phyloP scores from a whole-genome alignment of 2,113 vertebrate genomes.

The Misgurnus mizolepis region DNA sequence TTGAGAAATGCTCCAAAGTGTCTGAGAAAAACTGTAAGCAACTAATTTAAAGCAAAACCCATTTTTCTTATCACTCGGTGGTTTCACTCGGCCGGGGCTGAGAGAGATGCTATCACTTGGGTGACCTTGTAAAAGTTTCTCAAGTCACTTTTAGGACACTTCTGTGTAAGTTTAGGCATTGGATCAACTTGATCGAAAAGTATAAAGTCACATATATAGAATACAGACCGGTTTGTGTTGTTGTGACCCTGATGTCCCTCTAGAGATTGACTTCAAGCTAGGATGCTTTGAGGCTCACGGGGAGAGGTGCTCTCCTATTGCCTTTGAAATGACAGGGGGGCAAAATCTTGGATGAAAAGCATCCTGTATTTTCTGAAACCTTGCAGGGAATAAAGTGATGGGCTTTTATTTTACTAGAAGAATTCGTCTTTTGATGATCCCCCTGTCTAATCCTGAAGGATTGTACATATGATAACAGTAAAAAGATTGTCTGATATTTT shows the following conservation, averaged over 20 bases:
- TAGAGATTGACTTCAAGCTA: slow-evolving; percentile 26
- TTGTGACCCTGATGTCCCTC: slow-evolving; percentile 33
- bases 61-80: background rate
- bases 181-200: background rate
- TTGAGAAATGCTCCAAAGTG: no score
- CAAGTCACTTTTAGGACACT: background rate
- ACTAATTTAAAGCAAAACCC: background rate
- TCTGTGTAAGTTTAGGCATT: background rate
- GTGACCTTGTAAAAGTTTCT: background rate
- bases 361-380: background rate
- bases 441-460: background rate
- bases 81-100: background rate
- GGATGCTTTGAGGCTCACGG: slow-evolving; percentile 19
- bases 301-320: slow-evolving; percentile 5
- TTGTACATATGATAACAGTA: background rate
- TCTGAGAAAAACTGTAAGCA: background rate
- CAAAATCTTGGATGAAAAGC: background rate
- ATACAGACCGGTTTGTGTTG: slow-evolving; percentile 24
- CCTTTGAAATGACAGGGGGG: slow-evolving; percentile 16
- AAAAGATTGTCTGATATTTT: background rate
- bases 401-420: background rate
- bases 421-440: slow-evolving; percentile 10
- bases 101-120: background rate
- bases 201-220: slow-evolving; percentile 16
- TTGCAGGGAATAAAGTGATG: background rate